Evolutionary conservation across 2,888 invertebrate genomes (phyloP), one percentile per base, ranked within the genome.

Genomic region (Dryobota labecula): DNA sequence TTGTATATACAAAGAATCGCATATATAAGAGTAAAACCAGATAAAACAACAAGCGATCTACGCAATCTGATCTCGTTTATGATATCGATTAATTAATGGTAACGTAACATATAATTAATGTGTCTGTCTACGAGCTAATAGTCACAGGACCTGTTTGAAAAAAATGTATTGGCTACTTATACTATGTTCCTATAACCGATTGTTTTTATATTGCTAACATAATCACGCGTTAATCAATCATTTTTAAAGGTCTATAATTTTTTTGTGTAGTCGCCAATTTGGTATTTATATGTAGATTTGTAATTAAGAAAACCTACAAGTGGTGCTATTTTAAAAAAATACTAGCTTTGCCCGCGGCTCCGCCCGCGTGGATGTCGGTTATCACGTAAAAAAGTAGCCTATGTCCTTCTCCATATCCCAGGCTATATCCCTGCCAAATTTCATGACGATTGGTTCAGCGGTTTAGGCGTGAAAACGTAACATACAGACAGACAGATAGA

Each of bases 91-190:
- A 76, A 83, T 83, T 78, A 83, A 71, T 58, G 64, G 56, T 51
- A 78, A 51, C 69, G 51, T 76, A 80, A 73, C 81, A 61, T 80
- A 69, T 71, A 83, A 83, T 83, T 83, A 83, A 80, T 73, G 57
- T 70, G 56, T 68, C 70, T 58, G 27, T 38, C 24, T 45, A 70
- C 43, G 47, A 51, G 51, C 13, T 51, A 38, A 38, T 43, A 36
- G 49, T 43, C 60, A 58, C 60, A 61, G 57, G 68, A 82, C 82
- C 78, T 73, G 80, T 80, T 80, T 70, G 53, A 73, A 77, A 43
- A 64, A 66, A 67, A 73, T 73, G 38, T 80, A 62, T 65, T 53
- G 24, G 30, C 24, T 51, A 57, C 15, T 62, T 33, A 58, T 57
- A 57, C 38, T 68, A 61, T 57, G 60, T 62, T 33, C 18, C 9